Conservation (phyloP, 2,888 invertebrate species). For the Formica aserva region DNA sequence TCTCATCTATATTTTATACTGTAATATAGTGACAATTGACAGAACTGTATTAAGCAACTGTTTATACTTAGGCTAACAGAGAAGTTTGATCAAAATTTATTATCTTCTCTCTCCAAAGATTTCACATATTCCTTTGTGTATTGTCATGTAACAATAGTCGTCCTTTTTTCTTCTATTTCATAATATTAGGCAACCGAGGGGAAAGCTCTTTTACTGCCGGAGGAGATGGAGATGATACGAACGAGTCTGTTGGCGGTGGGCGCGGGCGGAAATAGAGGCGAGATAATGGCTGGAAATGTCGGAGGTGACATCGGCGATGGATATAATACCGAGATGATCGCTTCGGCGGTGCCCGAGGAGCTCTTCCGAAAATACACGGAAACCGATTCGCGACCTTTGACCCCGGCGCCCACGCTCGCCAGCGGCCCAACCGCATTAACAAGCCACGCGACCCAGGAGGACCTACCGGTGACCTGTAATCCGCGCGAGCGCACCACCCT, state of each 20-base stretch:
- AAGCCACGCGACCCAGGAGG: constrained; percentile 72
- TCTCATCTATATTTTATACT: background rate
- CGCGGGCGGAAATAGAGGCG: constrained; percentile 56
- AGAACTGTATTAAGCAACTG: background rate
- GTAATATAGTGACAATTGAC: background rate
- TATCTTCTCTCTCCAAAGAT: background rate
- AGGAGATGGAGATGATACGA: constrained; percentile 82
- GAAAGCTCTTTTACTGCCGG: constrained; percentile 80
- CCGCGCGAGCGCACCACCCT: constrained; percentile 83
- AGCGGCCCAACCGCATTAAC: constrained; percentile 86
- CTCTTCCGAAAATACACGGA: constrained; percentile 90
- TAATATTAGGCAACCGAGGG: constrained; percentile 81
- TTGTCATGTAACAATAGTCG: background rate
- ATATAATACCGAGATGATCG: constrained; percentile 55
- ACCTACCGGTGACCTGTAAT: constrained; percentile 72
- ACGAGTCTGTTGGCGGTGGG: constrained; percentile 75
- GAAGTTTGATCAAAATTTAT: background rate
- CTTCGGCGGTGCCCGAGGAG: constrained; percentile 80
- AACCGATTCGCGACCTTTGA: constrained; percentile 93
- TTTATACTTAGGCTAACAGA: background rate
- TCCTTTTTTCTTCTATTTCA: background rate
- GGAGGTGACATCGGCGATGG: constrained; percentile 36
- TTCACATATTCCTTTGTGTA: background rate
- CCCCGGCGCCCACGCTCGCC: constrained; percentile 92
- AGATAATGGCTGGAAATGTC: constrained; percentile 9